Evolutionary conservation across 2,888 invertebrate genomes (phyloP), one percentile per base, ranked within the genome.

Genomic region (Noctua janthe): DNA sequence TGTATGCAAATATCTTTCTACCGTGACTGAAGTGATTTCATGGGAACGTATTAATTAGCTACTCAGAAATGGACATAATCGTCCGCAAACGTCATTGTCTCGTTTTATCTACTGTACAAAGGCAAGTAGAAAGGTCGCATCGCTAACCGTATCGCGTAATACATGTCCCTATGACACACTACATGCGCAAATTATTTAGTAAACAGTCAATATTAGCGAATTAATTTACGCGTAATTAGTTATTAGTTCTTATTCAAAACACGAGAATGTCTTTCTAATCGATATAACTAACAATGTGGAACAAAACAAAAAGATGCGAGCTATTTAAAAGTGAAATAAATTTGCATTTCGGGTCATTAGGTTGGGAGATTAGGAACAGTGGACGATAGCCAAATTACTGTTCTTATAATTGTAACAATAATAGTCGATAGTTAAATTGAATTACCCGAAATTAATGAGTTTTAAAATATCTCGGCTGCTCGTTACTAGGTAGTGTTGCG

Each of bases 291-390:
- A 82, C 76, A 76, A 82, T 86, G 71, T 82, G 43, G 74, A 59
- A 74, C 69, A 35, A 59, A 77, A 82, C 66, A 76, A 69, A 80
- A 86, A 87, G 54, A 83, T 74, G 77, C 74, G 80, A 78, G 66
- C 86, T 83, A 88, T 83, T 86, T 83, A 86, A 83, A 78, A 83
- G 74, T 80, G 78, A 80, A 86, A 86, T 85, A 80, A 87, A 83
- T 88, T 88, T 80, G 71, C 86, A 86, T 87, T 86, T 88, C 69
- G 73, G 86, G 78, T 86, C 83, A 86, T 86, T 81, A 80, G 80
- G 77, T 86, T 76, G 78, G 83, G 76, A 87, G 86, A 87, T 86
- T 87, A 87, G 70, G 76, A 79, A 70, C 78, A 83, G 75, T 86
- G 76, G 87, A 81, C 81, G 83, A 81, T 77, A 86, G 83, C 87